Evolutionary conservation across 2,797 vertebrate species (phyloP).

Genomic region (Lagorchestes hirsutus): DNA sequence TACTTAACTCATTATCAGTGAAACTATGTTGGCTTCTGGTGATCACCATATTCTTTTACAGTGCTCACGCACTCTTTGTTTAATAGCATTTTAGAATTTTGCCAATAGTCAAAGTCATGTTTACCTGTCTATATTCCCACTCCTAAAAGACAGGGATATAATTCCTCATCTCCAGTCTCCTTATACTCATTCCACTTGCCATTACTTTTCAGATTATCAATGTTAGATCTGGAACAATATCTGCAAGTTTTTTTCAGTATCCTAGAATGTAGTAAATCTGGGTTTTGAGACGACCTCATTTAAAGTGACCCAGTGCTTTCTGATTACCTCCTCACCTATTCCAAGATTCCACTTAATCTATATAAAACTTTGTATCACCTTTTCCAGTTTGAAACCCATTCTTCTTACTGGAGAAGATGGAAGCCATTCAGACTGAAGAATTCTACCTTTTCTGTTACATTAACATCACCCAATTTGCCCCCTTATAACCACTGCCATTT

Average conservation of each 20-base stretch:
- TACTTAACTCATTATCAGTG: no score
- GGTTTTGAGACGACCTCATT: background rate
- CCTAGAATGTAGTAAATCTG: background rate
- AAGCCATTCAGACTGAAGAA: background rate
- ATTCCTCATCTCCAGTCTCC: background rate
- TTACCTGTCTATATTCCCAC: background rate
- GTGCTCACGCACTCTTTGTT: background rate
- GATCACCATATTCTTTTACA: background rate
- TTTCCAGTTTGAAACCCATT: background rate
- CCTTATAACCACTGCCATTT: background rate
- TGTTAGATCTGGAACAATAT: background rate
- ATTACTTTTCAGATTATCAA: background rate
- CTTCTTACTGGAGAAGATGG: background rate
- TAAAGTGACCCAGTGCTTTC: background rate
- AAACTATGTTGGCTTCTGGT: no score
- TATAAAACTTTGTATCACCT: background rate
- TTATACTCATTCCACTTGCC: background rate
- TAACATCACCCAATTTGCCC: background rate
- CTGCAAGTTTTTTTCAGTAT: background rate
- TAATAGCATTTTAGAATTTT: background rate
- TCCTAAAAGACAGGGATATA: background rate
- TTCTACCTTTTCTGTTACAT: background rate
- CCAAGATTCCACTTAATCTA: background rate
- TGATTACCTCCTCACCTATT: background rate
- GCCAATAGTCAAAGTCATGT: background rate